These are phyloP conservation scores for Sterrhoptilus dennistouni DNA, from an alignment of 2,113 vertebrate genomes.

Conservation along the genomic window DNA sequence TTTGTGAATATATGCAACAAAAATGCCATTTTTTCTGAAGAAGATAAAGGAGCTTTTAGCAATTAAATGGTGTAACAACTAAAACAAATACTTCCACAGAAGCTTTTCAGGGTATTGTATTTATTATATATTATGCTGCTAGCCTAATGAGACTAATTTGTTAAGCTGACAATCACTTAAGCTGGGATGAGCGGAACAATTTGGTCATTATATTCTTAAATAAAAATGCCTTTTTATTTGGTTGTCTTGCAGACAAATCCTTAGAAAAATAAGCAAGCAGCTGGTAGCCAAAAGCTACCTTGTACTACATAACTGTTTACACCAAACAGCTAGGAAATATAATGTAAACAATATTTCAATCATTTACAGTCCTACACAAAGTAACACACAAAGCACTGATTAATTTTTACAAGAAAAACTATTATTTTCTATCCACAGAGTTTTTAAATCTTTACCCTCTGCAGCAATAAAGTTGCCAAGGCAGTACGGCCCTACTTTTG, in stretches of 20 bases:
- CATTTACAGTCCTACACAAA: neutral
- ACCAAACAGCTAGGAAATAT: constrained; percentile 27
- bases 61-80: neutral
- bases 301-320: constrained; percentile 43
- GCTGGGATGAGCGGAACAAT: neutral
- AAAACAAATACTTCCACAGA: neutral
- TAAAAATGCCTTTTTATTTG: neutral
- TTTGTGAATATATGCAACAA: neutral
- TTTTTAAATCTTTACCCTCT: neutral
- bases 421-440: neutral
- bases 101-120: neutral
- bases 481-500: neutral
- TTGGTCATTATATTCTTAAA: neutral
- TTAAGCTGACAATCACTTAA: constrained; percentile 22
- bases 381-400: neutral
- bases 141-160: constrained; percentile 23
- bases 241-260: constrained; percentile 34
- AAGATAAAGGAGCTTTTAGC: constrained; percentile 1
- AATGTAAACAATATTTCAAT: constrained; percentile 31
- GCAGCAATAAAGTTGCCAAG: neutral
- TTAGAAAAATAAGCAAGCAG: constrained; percentile 50
- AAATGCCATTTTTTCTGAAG: neutral
- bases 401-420: neutral
- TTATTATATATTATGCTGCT: neutral
- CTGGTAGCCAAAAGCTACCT: neutral